These are phyloP conservation scores for Nicator chloris DNA, from an alignment of 2,113 vertebrate genomes.

Conservation along the genomic window DNA sequence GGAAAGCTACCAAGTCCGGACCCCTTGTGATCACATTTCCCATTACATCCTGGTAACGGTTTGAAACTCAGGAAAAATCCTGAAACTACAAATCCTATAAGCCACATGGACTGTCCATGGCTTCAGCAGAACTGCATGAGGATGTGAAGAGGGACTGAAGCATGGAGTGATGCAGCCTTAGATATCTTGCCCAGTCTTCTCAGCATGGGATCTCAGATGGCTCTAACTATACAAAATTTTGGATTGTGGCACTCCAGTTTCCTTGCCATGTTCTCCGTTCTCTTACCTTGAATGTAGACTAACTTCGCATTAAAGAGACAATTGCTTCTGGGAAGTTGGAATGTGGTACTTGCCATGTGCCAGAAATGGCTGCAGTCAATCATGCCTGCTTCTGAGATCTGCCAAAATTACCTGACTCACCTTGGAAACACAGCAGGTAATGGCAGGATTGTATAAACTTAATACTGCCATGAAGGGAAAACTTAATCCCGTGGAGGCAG, in stretches of 20 bases:
- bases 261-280: neutral
- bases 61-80: neutral
- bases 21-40: constrained; percentile 10
- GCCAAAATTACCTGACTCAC: neutral
- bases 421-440: neutral
- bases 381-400: neutral
- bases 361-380: neutral
- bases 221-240: neutral
- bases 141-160: neutral
- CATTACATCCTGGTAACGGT: neutral
- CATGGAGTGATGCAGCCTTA: neutral
- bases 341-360: neutral
- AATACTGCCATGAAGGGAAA: neutral
- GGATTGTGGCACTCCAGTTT: neutral
- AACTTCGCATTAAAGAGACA: neutral
- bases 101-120: neutral
- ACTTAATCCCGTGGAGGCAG: neutral
- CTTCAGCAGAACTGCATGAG: neutral
- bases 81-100: neutral
- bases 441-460: neutral
- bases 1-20: neutral
- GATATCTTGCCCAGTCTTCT: neutral
- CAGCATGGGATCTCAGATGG: neutral
- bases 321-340: neutral
- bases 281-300: neutral